phyloP scores from a whole-genome alignment of 2,113 vertebrate species.

The Sylvilagus bachmani region DNA sequence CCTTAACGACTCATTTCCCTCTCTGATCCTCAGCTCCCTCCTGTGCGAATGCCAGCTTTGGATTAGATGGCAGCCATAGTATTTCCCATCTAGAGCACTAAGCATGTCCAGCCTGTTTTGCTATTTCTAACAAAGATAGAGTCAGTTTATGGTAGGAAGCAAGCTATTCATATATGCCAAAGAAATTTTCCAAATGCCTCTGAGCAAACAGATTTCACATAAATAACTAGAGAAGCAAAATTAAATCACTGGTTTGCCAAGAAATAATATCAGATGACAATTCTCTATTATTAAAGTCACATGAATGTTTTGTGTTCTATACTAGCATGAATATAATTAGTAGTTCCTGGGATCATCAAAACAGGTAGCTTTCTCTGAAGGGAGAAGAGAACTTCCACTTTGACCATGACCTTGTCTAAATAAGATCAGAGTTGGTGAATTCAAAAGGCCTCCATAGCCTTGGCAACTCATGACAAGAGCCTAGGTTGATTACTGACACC shows the following conservation, averaged over 20 bases:
- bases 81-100: neutral
- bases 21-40: neutral
- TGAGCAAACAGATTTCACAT: constrained; percentile 41
- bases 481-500: no score
- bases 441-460: no score
- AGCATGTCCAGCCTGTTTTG: neutral
- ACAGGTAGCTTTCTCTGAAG: no score
- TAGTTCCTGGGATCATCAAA: no score
- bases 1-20: neutral
- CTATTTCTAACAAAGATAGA: neutral
- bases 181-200: constrained; percentile 32
- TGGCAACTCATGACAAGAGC: no score
- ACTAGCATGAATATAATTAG: neutral
- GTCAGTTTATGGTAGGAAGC: neutral
- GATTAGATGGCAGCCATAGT: neutral
- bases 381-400: no score
- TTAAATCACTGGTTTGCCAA: constrained; percentile 13
- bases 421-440: no score
- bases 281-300: neutral
- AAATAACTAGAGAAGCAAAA: constrained; percentile 54
- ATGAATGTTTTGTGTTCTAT: neutral
- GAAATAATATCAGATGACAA: neutral
- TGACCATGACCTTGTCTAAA: no score
- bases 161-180: constrained; percentile 2
- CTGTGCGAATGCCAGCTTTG: neutral